A percentile compares a stretch with the other conserved stretches of the same genome.
Evolutionary conservation across 2,888 invertebrate species (phyloP).

Genomic region (Margaritifera margaritifera): DNA sequence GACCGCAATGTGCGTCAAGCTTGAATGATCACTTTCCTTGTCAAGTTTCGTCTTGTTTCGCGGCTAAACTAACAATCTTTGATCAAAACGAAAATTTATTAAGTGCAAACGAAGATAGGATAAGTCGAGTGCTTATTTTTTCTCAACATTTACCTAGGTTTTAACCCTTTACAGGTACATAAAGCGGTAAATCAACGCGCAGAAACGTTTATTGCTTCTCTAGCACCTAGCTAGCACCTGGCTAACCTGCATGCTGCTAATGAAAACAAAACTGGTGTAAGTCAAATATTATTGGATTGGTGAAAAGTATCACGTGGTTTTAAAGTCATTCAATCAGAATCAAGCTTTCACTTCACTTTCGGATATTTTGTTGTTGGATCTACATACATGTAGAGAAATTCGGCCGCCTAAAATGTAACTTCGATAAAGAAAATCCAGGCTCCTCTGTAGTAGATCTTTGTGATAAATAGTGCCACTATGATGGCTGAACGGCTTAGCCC

Average conservation of each 20-base stretch:
- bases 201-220: background rate
- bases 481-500: slow-evolving; percentile 41
- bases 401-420: background rate
- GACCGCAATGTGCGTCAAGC: background rate
- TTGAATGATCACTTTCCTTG: slow-evolving; percentile 7
- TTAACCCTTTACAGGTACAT: too few species aligned
- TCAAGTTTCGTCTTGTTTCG: slow-evolving; percentile 11
- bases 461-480: slow-evolving; percentile 1
- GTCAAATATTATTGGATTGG: slow-evolving; percentile 36
- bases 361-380: slow-evolving; percentile 35
- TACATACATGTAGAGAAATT: slow-evolving; percentile 9
- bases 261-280: slow-evolving; percentile 41
- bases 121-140: background rate
- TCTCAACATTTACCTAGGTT: too few species aligned
- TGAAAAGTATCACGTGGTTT: slow-evolving; percentile 8
- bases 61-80: background rate
- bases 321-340: slow-evolving; percentile 27
- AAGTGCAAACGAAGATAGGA: background rate
- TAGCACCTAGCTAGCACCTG: background rate
- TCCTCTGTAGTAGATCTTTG: background rate
- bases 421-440: too few species aligned
- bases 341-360: slow-evolving; percentile 14
- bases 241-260: slow-evolving; percentile 27
- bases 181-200: too few species aligned
- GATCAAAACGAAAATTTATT: background rate